These are phyloP conservation scores for Tenthredo distinguenda DNA, from an alignment of 2,888 invertebrate genomes.

Conservation along the genomic window DNA sequence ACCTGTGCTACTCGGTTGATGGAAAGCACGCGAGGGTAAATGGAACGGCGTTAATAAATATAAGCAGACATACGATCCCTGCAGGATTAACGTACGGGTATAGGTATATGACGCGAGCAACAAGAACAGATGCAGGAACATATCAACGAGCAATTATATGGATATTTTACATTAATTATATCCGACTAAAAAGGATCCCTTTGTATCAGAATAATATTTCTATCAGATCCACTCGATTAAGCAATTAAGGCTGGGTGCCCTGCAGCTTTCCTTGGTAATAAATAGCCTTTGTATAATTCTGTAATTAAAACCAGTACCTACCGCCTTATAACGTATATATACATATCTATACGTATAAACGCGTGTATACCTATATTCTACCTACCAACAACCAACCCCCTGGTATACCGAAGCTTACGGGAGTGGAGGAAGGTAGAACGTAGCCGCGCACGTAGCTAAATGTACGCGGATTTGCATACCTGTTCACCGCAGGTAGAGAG, in stretches of 20 bases:
- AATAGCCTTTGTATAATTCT: constrained; percentile 60
- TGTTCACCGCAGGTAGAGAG: constrained; percentile 64
- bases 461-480: constrained; percentile 69
- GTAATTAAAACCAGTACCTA: constrained; percentile 61
- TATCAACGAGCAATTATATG: constrained; percentile 59
- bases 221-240: constrained; percentile 66
- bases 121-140: constrained; percentile 40
- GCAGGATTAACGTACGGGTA: not conserved
- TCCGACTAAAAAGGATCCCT: constrained; percentile 53
- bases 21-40: not conserved
- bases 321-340: constrained; percentile 29
- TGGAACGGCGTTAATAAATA: not conserved
- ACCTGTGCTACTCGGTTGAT: not conserved
- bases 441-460: not conserved
- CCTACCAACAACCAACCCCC: constrained; percentile 11
- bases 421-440: constrained; percentile 5
- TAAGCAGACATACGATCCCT: constrained; percentile 10
- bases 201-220: constrained; percentile 62
- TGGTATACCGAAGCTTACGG: not conserved
- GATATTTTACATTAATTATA: constrained; percentile 64
- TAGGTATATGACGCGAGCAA: not conserved
- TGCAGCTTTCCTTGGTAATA: constrained; percentile 52
- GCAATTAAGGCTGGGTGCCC: constrained; percentile 61
- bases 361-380: not conserved
- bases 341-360: constrained; percentile 4